Evolutionary conservation across 2,113 vertebrate genomes (phyloP), one percentile per base, ranked within the genome.

Genomic region (Limanda limanda): DNA sequence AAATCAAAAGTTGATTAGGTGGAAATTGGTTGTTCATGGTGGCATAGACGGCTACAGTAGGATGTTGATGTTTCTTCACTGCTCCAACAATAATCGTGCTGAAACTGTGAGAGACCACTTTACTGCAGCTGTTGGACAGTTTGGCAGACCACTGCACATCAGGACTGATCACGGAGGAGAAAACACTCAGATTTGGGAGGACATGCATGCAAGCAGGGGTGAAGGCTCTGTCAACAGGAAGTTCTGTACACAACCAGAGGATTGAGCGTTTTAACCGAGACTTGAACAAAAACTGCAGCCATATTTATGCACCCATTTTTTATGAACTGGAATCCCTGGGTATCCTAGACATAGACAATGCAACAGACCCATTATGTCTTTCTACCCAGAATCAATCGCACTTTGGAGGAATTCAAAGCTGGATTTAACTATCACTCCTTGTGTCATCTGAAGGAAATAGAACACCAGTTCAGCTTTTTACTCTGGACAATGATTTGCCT

Each of bases 391-490:
- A 21, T 54, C 51, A 54, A 54, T 11, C 20, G n/a, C 6, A 54
- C n/a, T 54, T 21, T 54, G 51, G n/a, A 54, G 18, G 51, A 54
- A 21, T 54, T 54, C n/a, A 54, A 54, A 54, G 51, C 18, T 54
- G 51, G 20, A 54, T 54, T 10, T 21, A 21, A 54, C 51, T 4
- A 54, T 54, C 51, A 54, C 10, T 54, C 51, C 7, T 8, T 54
- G 18, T n/a, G n/a, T 54, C 51, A n/a, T 54, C 51, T 54, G 51
- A 54, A 54, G 20, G n/a, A 21, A 54, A 54, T 11, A 54, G 51
- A 54, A 54, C 51, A n/a, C 51, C 51, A 54, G 51, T 54, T 54
- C 51, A 54, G 20, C 51, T 54, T 54, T 54, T 54, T 21, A 54
- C 51, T n/a, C 20, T 54, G n/a, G 51, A 54, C 51, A 54, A 11